These are phyloP conservation scores for Parapsyche elsis DNA, from an alignment of 1,140 invertebrate species.

Conservation along the genomic window DNA sequence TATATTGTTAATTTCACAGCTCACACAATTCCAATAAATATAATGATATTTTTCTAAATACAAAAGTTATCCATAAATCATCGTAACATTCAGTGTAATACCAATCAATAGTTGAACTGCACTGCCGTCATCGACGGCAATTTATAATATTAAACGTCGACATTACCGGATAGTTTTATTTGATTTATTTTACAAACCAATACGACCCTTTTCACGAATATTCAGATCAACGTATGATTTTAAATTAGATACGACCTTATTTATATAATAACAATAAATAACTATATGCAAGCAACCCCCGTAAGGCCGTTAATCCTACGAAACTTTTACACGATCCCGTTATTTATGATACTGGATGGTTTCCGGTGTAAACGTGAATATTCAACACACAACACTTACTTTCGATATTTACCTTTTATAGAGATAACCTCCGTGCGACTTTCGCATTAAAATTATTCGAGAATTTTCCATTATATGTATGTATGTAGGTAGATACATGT, in stretches of 20 bases:
- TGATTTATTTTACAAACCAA: conserved; percentile 4
- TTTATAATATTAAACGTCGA: conserved; percentile 14
- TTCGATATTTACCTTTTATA: no score
- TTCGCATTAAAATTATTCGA: no score
- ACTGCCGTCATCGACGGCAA: background rate
- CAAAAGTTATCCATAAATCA: background rate
- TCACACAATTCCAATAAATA: no score
- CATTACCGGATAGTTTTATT: background rate
- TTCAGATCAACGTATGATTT: conserved; percentile 13
- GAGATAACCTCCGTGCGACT: no score
- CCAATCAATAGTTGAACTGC: no score
- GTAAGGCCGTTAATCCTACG: conserved; percentile 18
- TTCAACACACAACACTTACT: no score
- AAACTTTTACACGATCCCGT: conserved; percentile 28
- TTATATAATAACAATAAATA: conserved; percentile 6
- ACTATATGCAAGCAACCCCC: background rate
- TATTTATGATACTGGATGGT: conserved; percentile 19
- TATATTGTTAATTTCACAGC: no score
- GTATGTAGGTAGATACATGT: no score
- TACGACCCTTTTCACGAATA: conserved; percentile 1
- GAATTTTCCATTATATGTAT: no score
- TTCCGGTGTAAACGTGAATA: background rate
- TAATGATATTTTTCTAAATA: no score
- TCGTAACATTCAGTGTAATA: background rate
- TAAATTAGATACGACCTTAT: conserved; percentile 9